Base-by-base conservation (phyloP, 2,113 vertebrate genomes). In the Tretioscincus oriximinensis region DNA sequence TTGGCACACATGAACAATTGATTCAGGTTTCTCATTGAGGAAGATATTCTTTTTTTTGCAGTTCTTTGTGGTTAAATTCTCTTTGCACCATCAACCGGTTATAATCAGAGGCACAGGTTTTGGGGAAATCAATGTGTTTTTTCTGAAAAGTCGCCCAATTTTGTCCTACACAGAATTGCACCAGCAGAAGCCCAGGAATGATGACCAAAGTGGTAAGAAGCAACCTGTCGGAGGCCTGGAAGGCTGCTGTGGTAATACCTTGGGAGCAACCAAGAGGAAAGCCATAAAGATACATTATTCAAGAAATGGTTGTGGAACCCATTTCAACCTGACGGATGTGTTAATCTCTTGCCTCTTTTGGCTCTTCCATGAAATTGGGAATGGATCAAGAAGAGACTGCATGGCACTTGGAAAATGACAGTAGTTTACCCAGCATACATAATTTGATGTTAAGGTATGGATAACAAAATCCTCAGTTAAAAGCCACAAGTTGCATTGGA, bases 11-110 rank as follows among this genome's bases (percentile, higher is more conserved):
- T 29, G 31, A 16, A 1, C 1, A 24, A 76, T 49, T 12, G 4
- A 0, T 0, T 1, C 28, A 16, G 16, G 26, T 0, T 3, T 0
- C 4, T 5, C 31, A 6, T 76, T 9, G 61, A 76, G 64, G 61
- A 76, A 76, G 16, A 26, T 77, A 22, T 77, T 65, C 8, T 3
- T n/a, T 16, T 16, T 1, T 65, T 47, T 65, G 61, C 75, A 76
- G 0, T 7, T 7, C 1, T 3, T 0, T 28, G n/a, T 14, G 35
- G 16, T 0, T 76, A 35, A 76, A 7, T 12, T 41, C 24, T 2
- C 61, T 45, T 12, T 24, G 14, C 35, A 0, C 16, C 75, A 77
- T 66, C 75, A 77, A 47, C 35, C 20, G 0, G 14, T 65, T 49
- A 8, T 8, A 1, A 3, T 77, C 65, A 7, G 16, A 1, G 11